phyloP scores from a whole-genome alignment of 1,140 invertebrate species.

The Saccostrea glomerata region DNA sequence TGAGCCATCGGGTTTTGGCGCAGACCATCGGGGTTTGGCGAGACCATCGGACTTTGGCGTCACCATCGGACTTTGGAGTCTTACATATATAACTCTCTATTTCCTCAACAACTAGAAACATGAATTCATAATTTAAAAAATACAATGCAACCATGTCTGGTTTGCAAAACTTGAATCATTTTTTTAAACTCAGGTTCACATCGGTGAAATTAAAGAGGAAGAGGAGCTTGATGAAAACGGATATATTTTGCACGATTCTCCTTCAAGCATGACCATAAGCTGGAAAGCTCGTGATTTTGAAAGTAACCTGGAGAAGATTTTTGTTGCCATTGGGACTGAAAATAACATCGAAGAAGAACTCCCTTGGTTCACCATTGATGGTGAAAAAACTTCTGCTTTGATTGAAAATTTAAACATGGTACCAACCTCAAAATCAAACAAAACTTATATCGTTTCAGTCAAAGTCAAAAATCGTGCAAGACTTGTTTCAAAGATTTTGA shows the following conservation, averaged over 20 bases:
- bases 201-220: conserved; percentile 40
- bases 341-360: conserved; percentile 22
- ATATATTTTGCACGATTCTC: conserved; percentile 56
- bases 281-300: conserved; percentile 56
- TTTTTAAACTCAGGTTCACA: neutral
- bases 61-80: too few relatives aligned
- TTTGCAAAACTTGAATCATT: too few relatives aligned
- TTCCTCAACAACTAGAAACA: too few relatives aligned
- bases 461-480: conserved; percentile 60
- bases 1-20: too few relatives aligned
- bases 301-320: conserved; percentile 52
- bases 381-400: neutral
- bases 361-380: conserved; percentile 35
- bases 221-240: conserved; percentile 55
- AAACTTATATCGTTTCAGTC: conserved; percentile 50
- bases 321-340: conserved; percentile 51
- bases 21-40: too few relatives aligned
- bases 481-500: conserved; percentile 30
- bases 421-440: neutral
- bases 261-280: conserved; percentile 49
- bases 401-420: conserved; percentile 42
- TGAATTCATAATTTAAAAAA: too few relatives aligned
- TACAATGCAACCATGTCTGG: too few relatives aligned
- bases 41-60: too few relatives aligned
- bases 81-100: too few relatives aligned